Evolutionary conservation across 2,113 vertebrate species (phyloP).

Genomic region (Galemys pyrenaicus): DNA sequence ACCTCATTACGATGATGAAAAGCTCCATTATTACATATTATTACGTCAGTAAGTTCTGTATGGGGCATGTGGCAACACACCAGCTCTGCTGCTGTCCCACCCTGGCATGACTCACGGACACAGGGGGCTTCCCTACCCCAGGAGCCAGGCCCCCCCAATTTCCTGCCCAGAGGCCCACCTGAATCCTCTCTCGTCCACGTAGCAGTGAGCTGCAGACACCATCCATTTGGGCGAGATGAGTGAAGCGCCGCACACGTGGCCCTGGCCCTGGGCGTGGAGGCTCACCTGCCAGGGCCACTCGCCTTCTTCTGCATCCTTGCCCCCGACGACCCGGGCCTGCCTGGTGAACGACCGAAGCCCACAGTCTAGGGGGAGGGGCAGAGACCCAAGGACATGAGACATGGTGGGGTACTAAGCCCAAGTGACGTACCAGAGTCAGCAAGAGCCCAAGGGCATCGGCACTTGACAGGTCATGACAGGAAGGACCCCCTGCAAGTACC

Average conservation of each 20-base stretch:
- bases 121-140: not conserved
- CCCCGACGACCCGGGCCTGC: conserved; percentile 92
- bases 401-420: fast-evolving
- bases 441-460: fast-evolving
- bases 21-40: too few relatives aligned
- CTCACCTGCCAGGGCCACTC: conserved; percentile 99
- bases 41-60: not conserved
- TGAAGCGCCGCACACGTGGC: conserved; percentile 93
- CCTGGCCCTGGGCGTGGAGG: conserved; percentile 86
- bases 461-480: not conserved
- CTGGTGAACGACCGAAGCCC: conserved; percentile 86
- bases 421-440: fast-evolving
- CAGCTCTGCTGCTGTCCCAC: not conserved
- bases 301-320: conserved; percentile 87
- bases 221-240: conserved; percentile 91
- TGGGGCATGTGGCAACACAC: not conserved
- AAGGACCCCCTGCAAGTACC: not conserved
- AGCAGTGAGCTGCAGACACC: conserved; percentile 95
- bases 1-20: too few relatives aligned
- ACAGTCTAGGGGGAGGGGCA: conserved; percentile 86
- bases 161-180: conserved; percentile 81
- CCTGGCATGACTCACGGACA: not conserved
- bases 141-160: not conserved
- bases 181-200: conserved; percentile 81
- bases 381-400: not conserved